These are phyloP conservation scores for Bradypus variegatus DNA, from an alignment of 2,797 vertebrate species.

Conservation along the genomic window DNA sequence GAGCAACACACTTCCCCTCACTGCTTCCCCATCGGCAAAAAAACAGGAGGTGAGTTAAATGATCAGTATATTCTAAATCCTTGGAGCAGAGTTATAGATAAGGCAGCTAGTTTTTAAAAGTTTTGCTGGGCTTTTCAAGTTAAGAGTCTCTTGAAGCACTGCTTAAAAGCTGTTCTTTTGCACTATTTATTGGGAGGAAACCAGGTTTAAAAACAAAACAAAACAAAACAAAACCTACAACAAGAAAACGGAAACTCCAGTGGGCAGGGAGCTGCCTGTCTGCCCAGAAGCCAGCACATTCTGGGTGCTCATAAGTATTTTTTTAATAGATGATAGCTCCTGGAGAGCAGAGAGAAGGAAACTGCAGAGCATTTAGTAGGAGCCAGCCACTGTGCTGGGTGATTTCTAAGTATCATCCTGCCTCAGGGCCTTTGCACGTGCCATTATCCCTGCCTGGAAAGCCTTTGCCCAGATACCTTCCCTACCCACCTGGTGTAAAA, in stretches of 20 bases:
- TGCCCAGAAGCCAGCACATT: background rate
- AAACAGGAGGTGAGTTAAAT: background rate
- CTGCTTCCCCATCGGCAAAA: background rate
- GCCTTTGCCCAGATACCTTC: background rate
- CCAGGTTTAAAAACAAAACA: background rate
- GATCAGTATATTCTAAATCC: background rate
- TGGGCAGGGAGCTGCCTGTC: background rate
- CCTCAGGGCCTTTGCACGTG: background rate
- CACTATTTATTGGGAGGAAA: background rate
- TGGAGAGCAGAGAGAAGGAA: background rate
- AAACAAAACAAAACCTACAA: background rate
- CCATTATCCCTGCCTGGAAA: background rate
- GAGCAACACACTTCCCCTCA: background rate
- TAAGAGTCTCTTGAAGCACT: slow-evolving; percentile 6
- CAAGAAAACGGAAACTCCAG: background rate
- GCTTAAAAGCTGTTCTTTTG: background rate
- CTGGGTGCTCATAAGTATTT: background rate
- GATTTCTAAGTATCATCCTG: background rate
- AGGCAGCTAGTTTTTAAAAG: background rate
- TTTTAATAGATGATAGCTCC: background rate
- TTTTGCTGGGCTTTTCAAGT: background rate
- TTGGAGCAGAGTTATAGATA: background rate
- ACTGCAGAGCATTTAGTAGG: too few species aligned
- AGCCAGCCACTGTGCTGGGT: background rate
- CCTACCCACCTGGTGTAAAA: background rate